These are phyloP conservation scores for Himalopsyche kuldschensis DNA, from an alignment of 2,888 invertebrate genomes.

Conservation along the genomic window DNA sequence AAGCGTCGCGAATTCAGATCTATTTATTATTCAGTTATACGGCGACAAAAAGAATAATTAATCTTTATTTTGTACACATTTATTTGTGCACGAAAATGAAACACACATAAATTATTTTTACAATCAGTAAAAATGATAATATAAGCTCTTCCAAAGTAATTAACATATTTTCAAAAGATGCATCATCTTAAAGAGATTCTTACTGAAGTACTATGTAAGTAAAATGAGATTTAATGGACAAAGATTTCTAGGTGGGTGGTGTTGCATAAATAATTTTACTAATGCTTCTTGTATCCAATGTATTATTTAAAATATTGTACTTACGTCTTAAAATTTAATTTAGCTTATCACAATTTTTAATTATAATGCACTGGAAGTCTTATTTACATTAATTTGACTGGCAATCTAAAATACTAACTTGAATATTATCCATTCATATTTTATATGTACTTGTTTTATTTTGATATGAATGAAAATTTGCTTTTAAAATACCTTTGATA, in stretches of 20 bases:
- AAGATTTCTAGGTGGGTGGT: background rate
- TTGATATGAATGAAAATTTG: no score
- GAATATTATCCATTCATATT: no score
- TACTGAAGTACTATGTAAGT: background rate
- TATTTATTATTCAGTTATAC: background rate
- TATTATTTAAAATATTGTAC: background rate
- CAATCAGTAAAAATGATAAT: background rate
- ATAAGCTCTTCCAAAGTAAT: background rate
- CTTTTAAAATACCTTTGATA: no score
- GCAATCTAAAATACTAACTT: no score
- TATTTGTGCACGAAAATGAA: background rate
- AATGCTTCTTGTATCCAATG: background rate
- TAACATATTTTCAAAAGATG: background rate
- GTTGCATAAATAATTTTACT: background rate
- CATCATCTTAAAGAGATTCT: background rate
- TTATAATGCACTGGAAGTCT: no score
- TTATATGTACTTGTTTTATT: no score
- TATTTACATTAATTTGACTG: no score
- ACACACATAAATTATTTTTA: background rate
- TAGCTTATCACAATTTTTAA: background rate
- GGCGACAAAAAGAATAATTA: background rate
- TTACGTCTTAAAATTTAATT: background rate
- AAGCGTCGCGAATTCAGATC: background rate
- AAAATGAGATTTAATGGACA: background rate
- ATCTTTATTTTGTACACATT: background rate